A percentile compares a stretch with the other conserved stretches of the same genome.
These are phyloP conservation scores for Ahaetulla prasina DNA, from an alignment of 2,113 vertebrate species.

Conservation along the genomic window DNA sequence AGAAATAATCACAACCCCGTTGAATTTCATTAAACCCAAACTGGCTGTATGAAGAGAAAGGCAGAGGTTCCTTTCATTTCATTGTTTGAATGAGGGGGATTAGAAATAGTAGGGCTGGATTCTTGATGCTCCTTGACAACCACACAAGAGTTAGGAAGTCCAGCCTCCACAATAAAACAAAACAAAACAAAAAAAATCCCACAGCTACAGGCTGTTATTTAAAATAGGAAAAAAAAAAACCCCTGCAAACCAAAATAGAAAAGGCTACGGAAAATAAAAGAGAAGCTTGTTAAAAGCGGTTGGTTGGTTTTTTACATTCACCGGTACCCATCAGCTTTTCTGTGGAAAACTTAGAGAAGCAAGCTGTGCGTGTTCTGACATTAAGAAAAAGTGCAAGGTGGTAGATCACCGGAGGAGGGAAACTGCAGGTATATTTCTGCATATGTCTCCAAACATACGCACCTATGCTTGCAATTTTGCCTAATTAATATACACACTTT, in stretches of 20 bases:
- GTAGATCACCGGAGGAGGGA: neutral
- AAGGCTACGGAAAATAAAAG: neutral
- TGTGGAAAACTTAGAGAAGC: neutral
- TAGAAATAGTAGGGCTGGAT: neutral
- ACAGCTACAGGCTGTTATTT: neutral
- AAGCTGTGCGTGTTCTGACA: neutral
- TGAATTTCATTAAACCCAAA: neutral
- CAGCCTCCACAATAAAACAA: neutral
- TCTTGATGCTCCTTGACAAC: conserved; percentile 1
- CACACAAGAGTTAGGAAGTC: neutral
- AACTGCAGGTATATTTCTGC: neutral
- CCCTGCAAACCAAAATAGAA: neutral
- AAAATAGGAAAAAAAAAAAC: neutral
- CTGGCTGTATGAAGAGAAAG: neutral
- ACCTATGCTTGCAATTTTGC: neutral
- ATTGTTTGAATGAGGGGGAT: neutral
- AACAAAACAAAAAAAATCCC: neutral
- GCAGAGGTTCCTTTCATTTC: neutral
- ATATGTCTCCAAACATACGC: neutral
- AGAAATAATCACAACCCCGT: neutral
- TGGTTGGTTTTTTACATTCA: neutral
- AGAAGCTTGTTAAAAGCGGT: neutral
- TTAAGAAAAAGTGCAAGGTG: neutral
- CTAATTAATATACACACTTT: neutral
- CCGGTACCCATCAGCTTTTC: neutral